Percentiles rank a stretch among this genome's conserved stretches.
These are phyloP conservation scores for Fregetta grallaria DNA, from an alignment of 2,113 vertebrate genomes.

Conservation along the genomic window DNA sequence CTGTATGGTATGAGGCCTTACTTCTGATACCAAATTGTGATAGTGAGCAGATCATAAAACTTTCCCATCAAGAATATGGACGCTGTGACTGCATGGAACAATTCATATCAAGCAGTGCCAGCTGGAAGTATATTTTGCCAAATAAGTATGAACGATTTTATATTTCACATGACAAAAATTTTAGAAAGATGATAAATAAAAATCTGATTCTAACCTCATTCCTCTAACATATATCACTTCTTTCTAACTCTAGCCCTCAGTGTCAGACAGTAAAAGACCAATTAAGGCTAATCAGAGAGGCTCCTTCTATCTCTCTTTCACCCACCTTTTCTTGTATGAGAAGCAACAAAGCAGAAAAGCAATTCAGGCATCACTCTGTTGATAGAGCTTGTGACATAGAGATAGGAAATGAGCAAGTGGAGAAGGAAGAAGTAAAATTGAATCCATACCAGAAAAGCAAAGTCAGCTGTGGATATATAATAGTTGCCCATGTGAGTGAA, in stretches of 20 bases:
- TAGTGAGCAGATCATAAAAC: neutral
- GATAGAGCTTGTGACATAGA: neutral
- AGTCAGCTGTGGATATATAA: neutral
- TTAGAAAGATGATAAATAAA: neutral
- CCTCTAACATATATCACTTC: neutral
- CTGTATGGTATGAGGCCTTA: neutral
- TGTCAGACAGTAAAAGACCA: neutral
- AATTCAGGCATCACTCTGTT: neutral
- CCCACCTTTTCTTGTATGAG: no score
- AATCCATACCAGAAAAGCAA: neutral
- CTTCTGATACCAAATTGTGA: neutral
- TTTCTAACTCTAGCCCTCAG: neutral
- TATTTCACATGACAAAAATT: neutral
- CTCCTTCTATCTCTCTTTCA: neutral
- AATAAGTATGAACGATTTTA: neutral
- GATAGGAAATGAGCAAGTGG: neutral
- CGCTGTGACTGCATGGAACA: neutral
- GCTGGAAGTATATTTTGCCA: neutral
- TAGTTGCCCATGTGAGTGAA: neutral
- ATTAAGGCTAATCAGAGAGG: neutral
- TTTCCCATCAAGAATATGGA: neutral
- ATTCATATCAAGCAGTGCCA: neutral
- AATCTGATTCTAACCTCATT: neutral
- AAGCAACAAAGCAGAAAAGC: neutral
- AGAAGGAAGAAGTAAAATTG: neutral